Evolutionary conservation across 1,140 invertebrate species (phyloP), one percentile per base, ranked within the genome.

Genomic region (Drosophila seguyi): DNA sequence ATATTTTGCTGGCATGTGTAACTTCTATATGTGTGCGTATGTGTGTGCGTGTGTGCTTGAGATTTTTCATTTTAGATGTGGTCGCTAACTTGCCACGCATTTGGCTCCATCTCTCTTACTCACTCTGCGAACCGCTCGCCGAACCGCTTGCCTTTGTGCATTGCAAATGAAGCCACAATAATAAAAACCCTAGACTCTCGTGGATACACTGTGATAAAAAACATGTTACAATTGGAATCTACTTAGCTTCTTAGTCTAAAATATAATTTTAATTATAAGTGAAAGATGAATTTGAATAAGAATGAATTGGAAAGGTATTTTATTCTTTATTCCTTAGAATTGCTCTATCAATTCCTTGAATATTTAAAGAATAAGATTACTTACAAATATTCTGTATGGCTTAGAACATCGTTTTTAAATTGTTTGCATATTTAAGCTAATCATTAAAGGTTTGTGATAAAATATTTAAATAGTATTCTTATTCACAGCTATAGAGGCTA

Each of bases 101-200:
- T 57, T 22, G 42, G 20, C 45, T 34, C 20, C 14, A 25, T 41
- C 42, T 48, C 38, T 47, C 34, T 52, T 48, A 34, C 29, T 27
- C 18, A 20, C 48, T 47, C 56, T 16, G 22, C 10, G 10, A 11
- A 39, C 48, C 38, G 56, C 25, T 22, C 22, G 18, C 34, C 27
- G 18, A 31, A 20, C 56, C 47, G 55, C 31, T 81, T 68, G 53
- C 60, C 16, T 88, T 84, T 83, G 59, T 76, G 67, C 85, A 85
- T 88, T 60, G 81, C 69, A 88, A 90, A 88, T 88, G 85, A 90
- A 88, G 85, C 81, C 85, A 90, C 84, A 90, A 88, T 88, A 87
- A 87, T 87, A 87, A 87, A 88, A 84, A 50, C 62, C 48, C 68
- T 38, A 68, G 20, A 81, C 67, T 59, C 76, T 69, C 53, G 50